These are phyloP conservation scores for Halcyon chelicuti DNA, from an alignment of 2,797 vertebrate genomes.

Conservation along the genomic window DNA sequence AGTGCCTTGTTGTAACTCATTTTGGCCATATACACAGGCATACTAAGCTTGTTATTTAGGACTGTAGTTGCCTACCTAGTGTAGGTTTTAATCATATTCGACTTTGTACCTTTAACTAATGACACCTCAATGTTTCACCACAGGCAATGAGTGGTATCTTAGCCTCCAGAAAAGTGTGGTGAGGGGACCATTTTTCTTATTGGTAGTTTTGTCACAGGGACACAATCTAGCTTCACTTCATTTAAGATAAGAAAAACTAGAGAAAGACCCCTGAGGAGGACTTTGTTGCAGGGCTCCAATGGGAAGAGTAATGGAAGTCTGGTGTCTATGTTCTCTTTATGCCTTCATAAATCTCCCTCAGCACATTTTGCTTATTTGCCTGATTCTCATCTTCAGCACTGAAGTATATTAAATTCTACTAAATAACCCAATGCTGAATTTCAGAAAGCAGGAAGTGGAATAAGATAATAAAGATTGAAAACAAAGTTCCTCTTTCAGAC, in stretches of 20 bases:
- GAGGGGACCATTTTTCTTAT: neutral
- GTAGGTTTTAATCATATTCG: neutral
- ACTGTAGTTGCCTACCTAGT: neutral
- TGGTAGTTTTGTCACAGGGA: neutral
- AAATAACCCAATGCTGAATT: neutral
- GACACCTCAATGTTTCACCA: neutral
- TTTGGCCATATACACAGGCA: neutral
- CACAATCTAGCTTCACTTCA: neutral
- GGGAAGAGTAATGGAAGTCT: neutral
- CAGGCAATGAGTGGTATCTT: neutral
- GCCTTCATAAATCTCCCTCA: neutral
- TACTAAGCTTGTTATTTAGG: neutral
- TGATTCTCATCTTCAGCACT: neutral
- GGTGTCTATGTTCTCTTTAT: neutral
- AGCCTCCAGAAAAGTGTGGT: neutral
- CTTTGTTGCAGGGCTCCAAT: neutral
- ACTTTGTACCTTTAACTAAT: neutral
- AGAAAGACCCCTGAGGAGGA: neutral
- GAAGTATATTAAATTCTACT: neutral
- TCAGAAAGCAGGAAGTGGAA: neutral
- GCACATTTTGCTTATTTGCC: neutral
- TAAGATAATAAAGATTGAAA: neutral
- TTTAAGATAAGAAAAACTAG: neutral
- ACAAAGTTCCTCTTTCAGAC: slow-evolving; percentile 48
- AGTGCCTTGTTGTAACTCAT: neutral